These are phyloP conservation scores for Venusia cambrica DNA, from an alignment of 2,888 invertebrate genomes.

Conservation along the genomic window DNA sequence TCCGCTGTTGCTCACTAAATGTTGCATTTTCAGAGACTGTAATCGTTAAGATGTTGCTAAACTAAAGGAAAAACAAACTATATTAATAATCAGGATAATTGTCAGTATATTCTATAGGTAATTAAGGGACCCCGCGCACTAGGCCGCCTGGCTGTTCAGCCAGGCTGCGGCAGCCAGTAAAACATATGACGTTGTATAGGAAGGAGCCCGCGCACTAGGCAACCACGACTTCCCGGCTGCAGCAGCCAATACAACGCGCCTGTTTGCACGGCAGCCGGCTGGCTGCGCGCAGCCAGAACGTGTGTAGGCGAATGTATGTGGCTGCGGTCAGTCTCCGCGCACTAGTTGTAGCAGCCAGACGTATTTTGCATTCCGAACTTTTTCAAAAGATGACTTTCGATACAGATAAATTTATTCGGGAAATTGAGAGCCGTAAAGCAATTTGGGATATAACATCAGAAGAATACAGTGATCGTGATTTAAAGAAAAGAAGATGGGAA, in stretches of 20 bases:
- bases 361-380: too few relatives aligned
- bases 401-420: conserved; percentile 4
- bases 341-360: conserved; percentile 21
- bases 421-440: conserved; percentile 8
- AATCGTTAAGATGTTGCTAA: too few relatives aligned
- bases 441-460: conserved; percentile 5
- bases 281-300: conserved; percentile 28
- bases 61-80: too few relatives aligned
- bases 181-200: too few relatives aligned
- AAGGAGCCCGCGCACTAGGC: conserved; percentile 31
- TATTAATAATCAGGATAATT: too few relatives aligned
- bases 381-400: conserved; percentile 15
- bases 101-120: too few relatives aligned
- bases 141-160: too few relatives aligned
- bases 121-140: too few relatives aligned
- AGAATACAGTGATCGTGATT: conserved; percentile 15
- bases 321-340: conserved; percentile 28
- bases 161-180: too few relatives aligned
- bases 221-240: conserved; percentile 31
- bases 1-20: too few relatives aligned
- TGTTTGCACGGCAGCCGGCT: conserved; percentile 30
- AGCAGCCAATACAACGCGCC: conserved; percentile 31
- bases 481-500: conserved; percentile 17
- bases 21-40: too few relatives aligned
- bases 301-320: conserved; percentile 29